phyloP scores from a whole-genome alignment of 37 sponge, comb jelly and placozoan genomes.

The Trichoplax adhaerens region DNA sequence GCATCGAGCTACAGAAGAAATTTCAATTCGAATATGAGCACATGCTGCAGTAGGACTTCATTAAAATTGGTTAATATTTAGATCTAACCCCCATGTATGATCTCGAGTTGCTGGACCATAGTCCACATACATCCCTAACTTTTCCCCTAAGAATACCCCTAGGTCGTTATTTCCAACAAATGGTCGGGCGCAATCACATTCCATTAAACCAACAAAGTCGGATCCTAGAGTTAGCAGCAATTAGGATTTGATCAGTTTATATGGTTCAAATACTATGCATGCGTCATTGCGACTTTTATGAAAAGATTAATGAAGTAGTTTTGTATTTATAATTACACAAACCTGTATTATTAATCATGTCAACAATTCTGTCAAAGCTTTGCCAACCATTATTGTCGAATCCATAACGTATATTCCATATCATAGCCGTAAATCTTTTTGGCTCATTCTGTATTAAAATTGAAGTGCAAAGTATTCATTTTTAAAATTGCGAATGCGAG shows the following conservation, averaged over 20 bases:
- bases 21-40: not conserved
- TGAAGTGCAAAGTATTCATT: too few relatives aligned
- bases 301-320: too few relatives aligned
- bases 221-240: conserved; percentile 13
- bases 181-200: conserved; percentile 28
- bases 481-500: too few relatives aligned
- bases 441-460: conserved; percentile 23
- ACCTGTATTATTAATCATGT: conserved; percentile 39
- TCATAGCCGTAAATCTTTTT: conserved; percentile 28
- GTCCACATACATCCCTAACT: conserved; percentile 30
- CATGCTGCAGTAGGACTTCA: not conserved
- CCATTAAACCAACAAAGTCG: conserved; percentile 41
- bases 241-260: not conserved
- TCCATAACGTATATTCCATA: conserved; percentile 45
- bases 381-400: conserved; percentile 29
- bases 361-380: conserved; percentile 31
- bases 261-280: too few relatives aligned
- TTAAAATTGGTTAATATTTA: not conserved
- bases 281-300: too few relatives aligned
- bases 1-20: conserved; percentile 9
- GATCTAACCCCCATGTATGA: conserved; percentile 37
- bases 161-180: conserved; percentile 34
- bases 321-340: not conserved
- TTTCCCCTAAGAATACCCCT: conserved; percentile 27
- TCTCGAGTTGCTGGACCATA: conserved; percentile 27